These are phyloP conservation scores for Marisa cornuarietis DNA, from an alignment of 1,140 invertebrate species.

Conservation along the genomic window DNA sequence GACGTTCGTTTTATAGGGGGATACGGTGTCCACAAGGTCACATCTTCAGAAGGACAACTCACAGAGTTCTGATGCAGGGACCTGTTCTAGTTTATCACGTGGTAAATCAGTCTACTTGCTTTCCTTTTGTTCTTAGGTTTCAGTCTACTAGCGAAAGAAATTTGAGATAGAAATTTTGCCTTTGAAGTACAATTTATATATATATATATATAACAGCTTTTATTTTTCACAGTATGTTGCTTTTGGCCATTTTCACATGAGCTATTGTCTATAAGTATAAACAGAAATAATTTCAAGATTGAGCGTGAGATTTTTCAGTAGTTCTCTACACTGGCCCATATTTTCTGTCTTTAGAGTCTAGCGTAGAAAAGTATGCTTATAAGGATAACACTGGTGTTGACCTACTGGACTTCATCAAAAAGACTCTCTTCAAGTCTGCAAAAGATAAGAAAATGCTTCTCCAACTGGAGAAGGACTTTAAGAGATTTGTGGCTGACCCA, in stretches of 20 bases:
- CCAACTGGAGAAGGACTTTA: slow-evolving; percentile 87
- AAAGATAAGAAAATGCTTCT: slow-evolving; percentile 86
- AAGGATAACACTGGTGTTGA: slow-evolving; percentile 83
- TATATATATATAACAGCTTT: no score
- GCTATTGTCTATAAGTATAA: no score
- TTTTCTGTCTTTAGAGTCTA: slow-evolving; percentile 71
- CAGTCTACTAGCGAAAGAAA: no score
- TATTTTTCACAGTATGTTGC: no score
- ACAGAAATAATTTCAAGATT: no score
- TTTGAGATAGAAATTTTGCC: no score
- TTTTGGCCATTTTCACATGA: no score
- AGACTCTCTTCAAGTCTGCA: slow-evolving; percentile 88
- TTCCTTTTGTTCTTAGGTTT: not conserved
- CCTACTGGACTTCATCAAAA: slow-evolving; percentile 86
- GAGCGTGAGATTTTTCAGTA: no score
- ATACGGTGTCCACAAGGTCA: not conserved
- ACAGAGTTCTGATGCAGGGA: slow-evolving; percentile 55
- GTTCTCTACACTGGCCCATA: not conserved
- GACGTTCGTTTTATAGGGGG: no score
- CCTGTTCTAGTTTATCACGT: slow-evolving; percentile 49
- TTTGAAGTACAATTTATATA: no score
- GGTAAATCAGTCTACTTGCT: slow-evolving; percentile 26
- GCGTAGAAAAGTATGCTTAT: slow-evolving; percentile 75
- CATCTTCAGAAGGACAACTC: slow-evolving; percentile 42
- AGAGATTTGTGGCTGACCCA: slow-evolving; percentile 82